Conservation (phyloP, 2,113 vertebrate species). For the Oreocharis arfaki region DNA sequence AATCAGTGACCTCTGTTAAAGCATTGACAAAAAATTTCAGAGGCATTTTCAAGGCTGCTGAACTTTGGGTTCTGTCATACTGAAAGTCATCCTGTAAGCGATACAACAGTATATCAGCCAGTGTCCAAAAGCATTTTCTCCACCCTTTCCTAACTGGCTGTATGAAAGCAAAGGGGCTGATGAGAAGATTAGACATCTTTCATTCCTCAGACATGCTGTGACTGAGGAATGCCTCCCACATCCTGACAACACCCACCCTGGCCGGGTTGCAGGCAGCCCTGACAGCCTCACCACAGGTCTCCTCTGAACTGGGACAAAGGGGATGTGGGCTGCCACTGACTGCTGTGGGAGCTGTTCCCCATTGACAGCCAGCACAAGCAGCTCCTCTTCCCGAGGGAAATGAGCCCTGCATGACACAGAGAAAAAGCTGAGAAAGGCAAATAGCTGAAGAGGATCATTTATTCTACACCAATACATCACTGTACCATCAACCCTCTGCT, state of each 20-base stretch:
- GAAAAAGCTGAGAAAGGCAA: background rate
- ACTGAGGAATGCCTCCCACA: background rate
- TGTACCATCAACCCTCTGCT: background rate
- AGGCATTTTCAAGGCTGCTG: background rate
- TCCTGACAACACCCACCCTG: background rate
- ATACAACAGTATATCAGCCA: background rate
- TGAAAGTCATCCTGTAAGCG: background rate
- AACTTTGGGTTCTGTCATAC: background rate
- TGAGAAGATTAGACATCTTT: background rate
- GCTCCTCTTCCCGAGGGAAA: background rate
- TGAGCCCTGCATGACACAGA: background rate
- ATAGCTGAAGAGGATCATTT: background rate
- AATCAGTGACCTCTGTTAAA: background rate
- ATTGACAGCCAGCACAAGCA: background rate
- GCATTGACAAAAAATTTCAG: background rate
- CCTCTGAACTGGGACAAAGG: accelerated
- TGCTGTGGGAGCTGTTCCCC: background rate
- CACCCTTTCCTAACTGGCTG: background rate
- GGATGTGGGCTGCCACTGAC: accelerated
- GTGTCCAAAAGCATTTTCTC: background rate
- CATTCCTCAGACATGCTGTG: background rate
- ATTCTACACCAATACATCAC: background rate
- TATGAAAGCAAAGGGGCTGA: background rate
- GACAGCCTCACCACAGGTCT: background rate
- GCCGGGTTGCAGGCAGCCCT: background rate